Conservation (phyloP, 2,888 invertebrate species). For the Rhogogaster chlorosoma region DNA sequence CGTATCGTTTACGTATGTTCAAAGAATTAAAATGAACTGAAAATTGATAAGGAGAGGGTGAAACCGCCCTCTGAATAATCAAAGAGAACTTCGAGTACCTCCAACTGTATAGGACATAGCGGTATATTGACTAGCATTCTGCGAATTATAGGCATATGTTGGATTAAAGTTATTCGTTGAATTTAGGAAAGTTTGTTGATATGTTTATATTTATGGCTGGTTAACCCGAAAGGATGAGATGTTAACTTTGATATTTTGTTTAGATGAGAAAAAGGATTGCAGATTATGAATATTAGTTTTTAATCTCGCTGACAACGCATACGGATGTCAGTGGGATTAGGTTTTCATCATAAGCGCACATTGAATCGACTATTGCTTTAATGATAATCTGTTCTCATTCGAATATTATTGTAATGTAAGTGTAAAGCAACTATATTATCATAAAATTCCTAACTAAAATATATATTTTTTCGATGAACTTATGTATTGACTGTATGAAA, state of each 20-base stretch:
- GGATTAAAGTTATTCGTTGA: constrained; percentile 26
- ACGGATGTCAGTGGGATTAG: background rate
- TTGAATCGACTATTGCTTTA: constrained; percentile 23
- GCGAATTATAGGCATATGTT: constrained; percentile 9
- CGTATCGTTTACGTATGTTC: background rate
- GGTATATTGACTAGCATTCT: constrained; percentile 17
- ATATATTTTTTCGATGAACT: constrained; percentile 47
- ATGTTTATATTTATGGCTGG: constrained; percentile 19
- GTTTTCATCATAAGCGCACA: constrained; percentile 25
- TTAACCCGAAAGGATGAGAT: background rate
- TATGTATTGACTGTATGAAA: constrained; percentile 46
- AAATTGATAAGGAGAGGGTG: constrained; percentile 12
- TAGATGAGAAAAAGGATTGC: background rate
- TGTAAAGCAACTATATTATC: constrained; percentile 33
- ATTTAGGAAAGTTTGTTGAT: constrained; percentile 25
- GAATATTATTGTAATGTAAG: constrained; percentile 22
- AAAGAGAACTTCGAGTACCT: constrained; percentile 37
- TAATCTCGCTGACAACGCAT: background rate
- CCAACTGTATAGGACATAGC: constrained; percentile 25
- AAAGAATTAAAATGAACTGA: background rate
- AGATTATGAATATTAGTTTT: background rate
- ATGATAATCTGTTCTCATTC: background rate
- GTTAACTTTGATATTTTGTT: background rate
- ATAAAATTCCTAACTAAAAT: constrained; percentile 31
- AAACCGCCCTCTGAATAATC: background rate